These are phyloP conservation scores for Cariama cristata DNA, from an alignment of 2,113 vertebrate genomes.

Conservation along the genomic window DNA sequence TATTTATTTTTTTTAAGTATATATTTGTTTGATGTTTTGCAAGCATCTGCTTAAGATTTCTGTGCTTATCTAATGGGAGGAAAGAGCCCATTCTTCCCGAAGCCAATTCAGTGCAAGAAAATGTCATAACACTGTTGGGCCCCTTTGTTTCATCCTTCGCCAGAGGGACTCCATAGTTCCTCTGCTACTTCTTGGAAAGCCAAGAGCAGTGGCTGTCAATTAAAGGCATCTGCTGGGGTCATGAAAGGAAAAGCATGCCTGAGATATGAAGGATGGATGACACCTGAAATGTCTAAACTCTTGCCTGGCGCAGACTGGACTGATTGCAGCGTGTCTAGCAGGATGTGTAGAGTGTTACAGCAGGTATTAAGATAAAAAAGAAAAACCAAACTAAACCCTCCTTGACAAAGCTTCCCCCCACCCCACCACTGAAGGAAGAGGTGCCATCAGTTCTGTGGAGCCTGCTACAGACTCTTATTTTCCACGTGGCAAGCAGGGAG, in stretches of 20 bases:
- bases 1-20: slow-evolving; percentile 49
- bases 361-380: slow-evolving; percentile 47
- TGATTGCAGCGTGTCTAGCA: not conserved
- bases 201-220: slow-evolving; percentile 58
- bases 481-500: not conserved
- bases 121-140: slow-evolving; percentile 64
- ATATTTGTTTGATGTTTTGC: slow-evolving; percentile 65
- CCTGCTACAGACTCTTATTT: not conserved
- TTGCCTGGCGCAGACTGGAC: not conserved
- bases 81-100: slow-evolving; percentile 65
- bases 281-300: slow-evolving; percentile 52
- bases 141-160: slow-evolving; percentile 71
- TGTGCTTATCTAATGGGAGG: slow-evolving; percentile 69
- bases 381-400: not conserved
- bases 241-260: slow-evolving; percentile 16
- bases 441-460: not conserved
- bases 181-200: slow-evolving; percentile 48
- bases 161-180: slow-evolving; percentile 62
- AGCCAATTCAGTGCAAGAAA: slow-evolving; percentile 59
- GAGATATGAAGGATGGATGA: slow-evolving; percentile 65
- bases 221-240: slow-evolving; percentile 71
- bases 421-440: not conserved
- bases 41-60: slow-evolving; percentile 75
- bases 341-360: slow-evolving; percentile 31
- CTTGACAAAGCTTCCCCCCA: not conserved